phyloP scores from a whole-genome alignment of 2,888 invertebrate species.

The Melieria omissa region DNA sequence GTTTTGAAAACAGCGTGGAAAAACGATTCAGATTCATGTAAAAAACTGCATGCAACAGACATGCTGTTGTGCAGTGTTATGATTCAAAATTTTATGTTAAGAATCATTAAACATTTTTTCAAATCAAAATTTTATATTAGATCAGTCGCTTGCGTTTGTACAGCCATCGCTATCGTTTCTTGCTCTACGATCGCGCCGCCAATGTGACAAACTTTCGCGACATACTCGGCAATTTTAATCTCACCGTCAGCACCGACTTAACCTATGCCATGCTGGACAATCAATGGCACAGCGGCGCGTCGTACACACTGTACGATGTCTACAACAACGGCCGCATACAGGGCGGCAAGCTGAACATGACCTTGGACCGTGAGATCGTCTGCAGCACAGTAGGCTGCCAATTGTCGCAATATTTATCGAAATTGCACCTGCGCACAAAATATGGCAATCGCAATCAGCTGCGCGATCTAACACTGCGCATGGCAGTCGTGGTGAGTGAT shows the following conservation, averaged over 20 bases:
- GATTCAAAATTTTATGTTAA: no score
- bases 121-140: background rate
- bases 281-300: background rate
- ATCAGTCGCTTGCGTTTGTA: constrained; percentile 50
- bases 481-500: constrained; percentile 56
- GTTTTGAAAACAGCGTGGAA: no score
- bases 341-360: constrained; percentile 62
- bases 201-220: constrained; percentile 45
- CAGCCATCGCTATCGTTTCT: constrained; percentile 54
- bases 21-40: no score
- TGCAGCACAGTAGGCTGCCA: constrained; percentile 49
- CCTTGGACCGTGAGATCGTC: constrained; percentile 52
- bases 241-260: constrained; percentile 59
- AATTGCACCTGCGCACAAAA: constrained; percentile 49
- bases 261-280: constrained; percentile 47
- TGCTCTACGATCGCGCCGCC: constrained; percentile 51
- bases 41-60: no score
- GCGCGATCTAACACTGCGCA: constrained; percentile 55
- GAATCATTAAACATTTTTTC: background rate
- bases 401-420: constrained; percentile 48
- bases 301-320: constrained; percentile 56
- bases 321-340: constrained; percentile 62
- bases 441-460: constrained; percentile 56
- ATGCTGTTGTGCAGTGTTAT: no score
- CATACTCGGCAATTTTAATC: constrained; percentile 51